Conservation (phyloP, 2,797 vertebrate species). For the Rhabdophis nuchalis region DNA sequence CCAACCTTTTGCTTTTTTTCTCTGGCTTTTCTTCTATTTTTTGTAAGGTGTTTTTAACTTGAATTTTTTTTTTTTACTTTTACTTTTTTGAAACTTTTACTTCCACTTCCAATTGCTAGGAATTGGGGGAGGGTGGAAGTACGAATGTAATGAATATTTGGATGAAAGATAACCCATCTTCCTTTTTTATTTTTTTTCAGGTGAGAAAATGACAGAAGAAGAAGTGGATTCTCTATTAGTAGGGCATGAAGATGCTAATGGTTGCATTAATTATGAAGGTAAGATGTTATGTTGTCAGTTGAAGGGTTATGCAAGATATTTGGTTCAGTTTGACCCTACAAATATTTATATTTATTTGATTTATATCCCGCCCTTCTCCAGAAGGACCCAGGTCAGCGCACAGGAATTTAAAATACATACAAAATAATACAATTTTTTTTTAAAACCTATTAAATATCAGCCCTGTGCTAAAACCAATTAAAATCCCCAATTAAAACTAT, state of each 20-base stretch:
- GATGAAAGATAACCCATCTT: background rate
- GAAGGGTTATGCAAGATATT: too few species aligned
- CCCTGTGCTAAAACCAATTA: too few species aligned
- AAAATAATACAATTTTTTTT: too few species aligned
- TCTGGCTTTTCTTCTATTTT: background rate
- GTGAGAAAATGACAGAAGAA: slow-evolving; percentile 86
- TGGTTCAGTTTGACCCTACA: background rate
- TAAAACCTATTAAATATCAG: too few species aligned
- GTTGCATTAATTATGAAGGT: slow-evolving; percentile 88
- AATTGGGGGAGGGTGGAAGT: background rate
- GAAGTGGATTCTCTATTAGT: slow-evolving; percentile 83
- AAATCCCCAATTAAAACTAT: too few species aligned
- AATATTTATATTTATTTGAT: too few species aligned
- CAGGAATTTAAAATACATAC: too few species aligned
- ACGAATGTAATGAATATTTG: background rate
- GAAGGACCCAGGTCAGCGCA: too few species aligned
- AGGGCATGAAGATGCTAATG: slow-evolving; percentile 86
- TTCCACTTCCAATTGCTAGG: background rate
- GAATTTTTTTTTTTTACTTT: background rate
- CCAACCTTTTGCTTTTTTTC: background rate
- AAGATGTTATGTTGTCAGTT: background rate
- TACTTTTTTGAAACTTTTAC: background rate
- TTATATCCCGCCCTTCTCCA: too few species aligned
- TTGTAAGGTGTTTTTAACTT: background rate
- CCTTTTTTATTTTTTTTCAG: slow-evolving; percentile 54